Base-by-base conservation (phyloP, 2,113 vertebrate genomes). In the Platycercus adscitus region DNA sequence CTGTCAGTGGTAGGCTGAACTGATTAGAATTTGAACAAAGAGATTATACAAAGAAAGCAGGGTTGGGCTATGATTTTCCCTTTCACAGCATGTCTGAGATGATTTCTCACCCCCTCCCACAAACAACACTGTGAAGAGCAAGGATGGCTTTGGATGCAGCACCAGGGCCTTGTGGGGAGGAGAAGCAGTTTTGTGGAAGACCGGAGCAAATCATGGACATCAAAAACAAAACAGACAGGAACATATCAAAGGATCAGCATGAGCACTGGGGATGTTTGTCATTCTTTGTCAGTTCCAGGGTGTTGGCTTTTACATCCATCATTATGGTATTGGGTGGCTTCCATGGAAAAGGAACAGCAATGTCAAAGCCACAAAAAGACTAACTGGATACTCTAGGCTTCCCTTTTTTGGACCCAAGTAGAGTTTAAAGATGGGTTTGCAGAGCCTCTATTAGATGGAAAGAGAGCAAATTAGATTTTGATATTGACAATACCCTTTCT, bases 21-120 rank as follows among this genome's bases (percentile, higher is more conserved):
- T 71, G 80, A 92, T 3, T 70, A 78, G 88, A 89, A 89, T 88
- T 46, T 93, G 52, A 88, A 70, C 61, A 71, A 64, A 89, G 63
- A 80, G 20, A 87, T 65, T 53, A 66, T 2, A 1, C 70, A 85
- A 60, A 72, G 64, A 49, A 80, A 81, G 20, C 8, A 66, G 21
- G 25, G 14, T 41, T 80, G 9, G 78, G 24, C 13, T 23, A 20
- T 13, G 2, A 68, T 80, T 82, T 91, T 91, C 46, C 50, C 10
- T 92, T 77, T 86, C n/a, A 25, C 31, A 69, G 19, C 46, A 52
- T 60, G 50, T 63, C 56, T 87, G 49, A 92, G 35, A 52, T 13
- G 35, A 80, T 47, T 76, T 53, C 19, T 82, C 8, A 8, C 9
- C 3, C 24, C 0, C 5, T 63, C 47, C 26, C 56, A 56, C 20